Conservation (phyloP, 2,113 vertebrate genomes). For the Malurus melanocephalus region DNA sequence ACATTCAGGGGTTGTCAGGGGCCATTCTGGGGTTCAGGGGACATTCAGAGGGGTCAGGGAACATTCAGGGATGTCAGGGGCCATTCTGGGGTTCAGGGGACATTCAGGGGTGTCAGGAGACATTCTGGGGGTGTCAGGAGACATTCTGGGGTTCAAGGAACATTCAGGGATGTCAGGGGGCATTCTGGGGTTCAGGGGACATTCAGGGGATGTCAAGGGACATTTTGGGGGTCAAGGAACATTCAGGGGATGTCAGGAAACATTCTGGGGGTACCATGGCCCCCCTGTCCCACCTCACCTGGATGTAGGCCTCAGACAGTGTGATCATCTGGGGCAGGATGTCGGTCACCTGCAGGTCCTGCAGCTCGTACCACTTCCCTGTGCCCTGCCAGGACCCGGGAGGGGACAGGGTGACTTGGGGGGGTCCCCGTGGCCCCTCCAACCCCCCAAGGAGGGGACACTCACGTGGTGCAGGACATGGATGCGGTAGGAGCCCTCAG, state of each 20-base stretch:
- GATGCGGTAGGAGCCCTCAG: conserved; percentile 87
- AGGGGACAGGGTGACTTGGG: accelerated
- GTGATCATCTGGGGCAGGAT: conserved; percentile 98
- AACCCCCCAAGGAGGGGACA: background rate
- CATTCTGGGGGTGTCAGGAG: too few relatives aligned
- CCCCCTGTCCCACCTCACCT: conserved; percentile 70
- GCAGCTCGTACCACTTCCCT: conserved; percentile 96
- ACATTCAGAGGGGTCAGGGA: too few relatives aligned
- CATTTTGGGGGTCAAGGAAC: too few relatives aligned
- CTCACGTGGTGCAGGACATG: conserved; percentile 94
- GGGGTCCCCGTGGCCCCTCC: accelerated
- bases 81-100: too few relatives aligned
- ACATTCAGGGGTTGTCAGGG: too few relatives aligned
- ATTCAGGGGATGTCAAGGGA: too few relatives aligned
- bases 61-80: too few relatives aligned
- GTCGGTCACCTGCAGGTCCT: conserved; percentile 94
- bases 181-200: too few relatives aligned
- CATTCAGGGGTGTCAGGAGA: too few relatives aligned
- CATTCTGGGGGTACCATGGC: background rate
- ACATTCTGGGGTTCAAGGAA: too few relatives aligned
- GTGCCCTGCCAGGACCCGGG: conserved; percentile 77
- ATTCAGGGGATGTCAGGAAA: accelerated
- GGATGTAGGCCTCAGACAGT: conserved; percentile 93
- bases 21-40: too few relatives aligned
- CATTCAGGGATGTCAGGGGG: too few relatives aligned